Base-by-base conservation (phyloP, 2,797 vertebrate species). In the Notolabrus celidotus region DNA sequence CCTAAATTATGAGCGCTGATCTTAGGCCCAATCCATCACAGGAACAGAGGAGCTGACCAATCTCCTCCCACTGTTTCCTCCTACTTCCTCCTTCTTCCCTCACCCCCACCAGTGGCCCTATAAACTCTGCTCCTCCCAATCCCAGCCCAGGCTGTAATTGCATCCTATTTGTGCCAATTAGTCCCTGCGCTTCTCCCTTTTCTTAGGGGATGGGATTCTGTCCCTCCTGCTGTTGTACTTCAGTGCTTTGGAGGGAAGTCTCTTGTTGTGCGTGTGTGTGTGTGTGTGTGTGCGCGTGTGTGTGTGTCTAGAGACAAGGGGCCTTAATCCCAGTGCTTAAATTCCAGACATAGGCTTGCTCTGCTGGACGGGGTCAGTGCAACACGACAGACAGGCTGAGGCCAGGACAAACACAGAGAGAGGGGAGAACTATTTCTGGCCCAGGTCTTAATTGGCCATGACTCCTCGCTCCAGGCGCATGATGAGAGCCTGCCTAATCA, bases 111-210 rank as follows among this genome's bases (percentile, higher is more conserved):
- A 63, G 33, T 71, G 78, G 72, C 83, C 77, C 84, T 69, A 79
- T 84, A 87, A 88, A 88, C 73, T 77, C 74, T 67, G 77, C 86
- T 87, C 89, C 91, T 88, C 89, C 90, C 88, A 85, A 64, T 85
- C 77, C 87, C 86, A 73, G 80, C 74, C 84, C 85, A 88, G 86
- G 87, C 90, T 80, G 92, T 93, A 92, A 94, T 93, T 94, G 91
- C 90, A 91, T 86, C 91, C 92, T 83, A 93, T 94, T 93, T 94
- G 91, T 91, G 88, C 89, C 92, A 94, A 94, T 95, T 94, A 94
- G 90, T 86, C 78, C 59, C 63, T 73, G 80, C 67, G 84, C 88
- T 89, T 91, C 88, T 92, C 89, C 86, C 86, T 88, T 89, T 92
- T 88, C 87, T 85, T 74, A 78, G 22, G 77, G 86, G 84, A 91